These are phyloP conservation scores for Triplophysa yarkandensis DNA, from an alignment of 2,797 vertebrate species.

Conservation along the genomic window DNA sequence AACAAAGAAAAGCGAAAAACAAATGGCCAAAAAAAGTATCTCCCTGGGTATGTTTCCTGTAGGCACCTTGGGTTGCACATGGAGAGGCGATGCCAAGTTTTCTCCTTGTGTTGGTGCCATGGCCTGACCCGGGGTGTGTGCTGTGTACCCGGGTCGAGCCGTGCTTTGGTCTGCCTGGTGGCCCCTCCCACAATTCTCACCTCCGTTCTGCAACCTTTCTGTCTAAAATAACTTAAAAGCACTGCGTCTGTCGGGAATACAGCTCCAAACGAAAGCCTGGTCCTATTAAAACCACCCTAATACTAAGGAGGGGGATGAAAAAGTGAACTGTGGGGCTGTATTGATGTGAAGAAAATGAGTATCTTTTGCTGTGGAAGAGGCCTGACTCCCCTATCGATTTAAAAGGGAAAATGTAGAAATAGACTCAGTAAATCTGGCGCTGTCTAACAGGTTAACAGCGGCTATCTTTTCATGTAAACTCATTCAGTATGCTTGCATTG, in stretches of 20 bases:
- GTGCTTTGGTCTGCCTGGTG: constrained; percentile 53
- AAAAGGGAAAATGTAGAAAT: constrained; percentile 74
- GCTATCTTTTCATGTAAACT: constrained; percentile 71
- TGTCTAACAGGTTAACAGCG: constrained; percentile 75
- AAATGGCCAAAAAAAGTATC: constrained; percentile 35
- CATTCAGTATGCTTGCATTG: constrained; percentile 69
- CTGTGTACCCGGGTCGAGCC: constrained; percentile 40
- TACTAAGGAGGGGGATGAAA: constrained; percentile 70
- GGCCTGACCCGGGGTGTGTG: constrained; percentile 41
- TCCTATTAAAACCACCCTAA: constrained; percentile 60
- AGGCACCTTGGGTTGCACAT: constrained; percentile 67
- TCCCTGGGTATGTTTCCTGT: constrained; percentile 65
- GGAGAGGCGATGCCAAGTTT: constrained; percentile 67
- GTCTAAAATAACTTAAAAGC: constrained; percentile 61
- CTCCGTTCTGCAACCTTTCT: constrained; percentile 52
- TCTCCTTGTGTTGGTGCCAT: constrained; percentile 44
- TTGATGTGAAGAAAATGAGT: constrained; percentile 77
- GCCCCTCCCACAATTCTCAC: constrained; percentile 55
- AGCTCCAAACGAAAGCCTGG: constrained; percentile 57
- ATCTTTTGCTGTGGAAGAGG: constrained; percentile 57
- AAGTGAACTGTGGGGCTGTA: constrained; percentile 67
- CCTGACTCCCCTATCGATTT: constrained; percentile 73
- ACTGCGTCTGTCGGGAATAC: constrained; percentile 49
- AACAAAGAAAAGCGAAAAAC: constrained; percentile 39
- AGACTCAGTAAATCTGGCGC: constrained; percentile 76